These are phyloP conservation scores for Drosophila nannoptera DNA, from an alignment of 1,140 invertebrate genomes.

Conservation along the genomic window DNA sequence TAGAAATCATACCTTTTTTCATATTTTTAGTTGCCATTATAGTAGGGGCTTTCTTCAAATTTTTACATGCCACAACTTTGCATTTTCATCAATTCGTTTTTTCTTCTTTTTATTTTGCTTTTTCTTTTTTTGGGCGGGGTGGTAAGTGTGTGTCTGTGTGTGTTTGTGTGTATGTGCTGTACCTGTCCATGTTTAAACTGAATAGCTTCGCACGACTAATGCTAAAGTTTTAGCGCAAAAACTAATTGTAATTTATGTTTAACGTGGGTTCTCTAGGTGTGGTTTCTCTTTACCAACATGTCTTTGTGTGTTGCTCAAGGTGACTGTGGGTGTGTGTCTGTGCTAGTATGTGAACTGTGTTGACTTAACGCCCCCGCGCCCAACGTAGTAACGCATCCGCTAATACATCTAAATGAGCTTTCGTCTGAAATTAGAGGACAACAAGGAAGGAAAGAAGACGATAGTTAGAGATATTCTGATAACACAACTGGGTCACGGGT, in stretches of 20 bases:
- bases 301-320: constrained; percentile 24
- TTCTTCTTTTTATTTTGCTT: constrained; percentile 11
- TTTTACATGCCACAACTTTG: constrained; percentile 42
- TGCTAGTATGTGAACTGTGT: constrained; percentile 16
- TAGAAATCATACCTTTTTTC: constrained; percentile 71
- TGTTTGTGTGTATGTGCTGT: constrained; percentile 30
- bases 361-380: constrained; percentile 90
- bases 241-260: constrained; percentile 67
- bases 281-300: constrained; percentile 24
- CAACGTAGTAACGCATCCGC: constrained; percentile 94
- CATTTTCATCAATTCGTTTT: constrained; percentile 34
- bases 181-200: constrained; percentile 39
- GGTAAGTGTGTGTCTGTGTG: constrained; percentile 32
- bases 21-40: constrained; percentile 47
- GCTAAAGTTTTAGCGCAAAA: constrained; percentile 56
- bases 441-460: constrained; percentile 29
- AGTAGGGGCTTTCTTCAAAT: constrained; percentile 41
- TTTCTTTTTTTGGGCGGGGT: constrained; percentile 28
- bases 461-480: not conserved
- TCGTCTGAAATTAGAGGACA: constrained; percentile 86
- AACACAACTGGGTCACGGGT: not conserved
- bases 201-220: constrained; percentile 37
- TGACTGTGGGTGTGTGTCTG: constrained; percentile 24
- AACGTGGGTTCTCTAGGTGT: constrained; percentile 52
- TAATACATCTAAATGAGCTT: constrained; percentile 94